Conservation (phyloP, 2,797 vertebrate genomes). For the Scleropages formosus region DNA sequence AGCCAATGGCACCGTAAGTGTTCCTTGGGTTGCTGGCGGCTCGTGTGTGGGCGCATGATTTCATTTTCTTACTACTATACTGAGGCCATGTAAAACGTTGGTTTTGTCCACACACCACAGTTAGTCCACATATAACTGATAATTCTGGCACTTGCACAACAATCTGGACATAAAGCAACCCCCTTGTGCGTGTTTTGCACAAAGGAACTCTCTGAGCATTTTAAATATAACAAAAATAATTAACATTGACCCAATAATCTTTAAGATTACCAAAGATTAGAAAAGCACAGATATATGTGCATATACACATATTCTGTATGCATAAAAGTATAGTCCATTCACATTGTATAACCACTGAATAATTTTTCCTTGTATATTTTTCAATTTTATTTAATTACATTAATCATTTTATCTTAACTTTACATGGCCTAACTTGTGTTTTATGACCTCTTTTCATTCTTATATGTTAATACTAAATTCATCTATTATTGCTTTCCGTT, state of each 20-base stretch:
- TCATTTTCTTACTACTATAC: slow-evolving; percentile 42
- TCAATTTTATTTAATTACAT: neutral
- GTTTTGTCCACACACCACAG: neutral
- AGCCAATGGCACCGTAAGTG: slow-evolving; percentile 85
- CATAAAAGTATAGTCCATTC: neutral
- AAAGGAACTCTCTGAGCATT: no score
- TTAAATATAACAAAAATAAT: no score
- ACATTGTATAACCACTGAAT: neutral
- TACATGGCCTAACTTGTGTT: slow-evolving; percentile 46
- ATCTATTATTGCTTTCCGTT: slow-evolving; percentile 37
- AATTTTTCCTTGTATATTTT: neutral
- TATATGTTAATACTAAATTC: slow-evolving; percentile 33
- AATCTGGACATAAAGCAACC: no score
- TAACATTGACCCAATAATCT: neutral
- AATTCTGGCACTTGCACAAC: no score
- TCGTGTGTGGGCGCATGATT: slow-evolving; percentile 33
- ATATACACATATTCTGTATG: neutral
- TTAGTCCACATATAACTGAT: neutral
- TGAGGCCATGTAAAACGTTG: slow-evolving; percentile 44
- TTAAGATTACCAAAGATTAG: no score
- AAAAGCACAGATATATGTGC: neutral
- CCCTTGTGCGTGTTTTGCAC: no score
- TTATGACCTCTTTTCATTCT: slow-evolving; percentile 34
- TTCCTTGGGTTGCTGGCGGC: slow-evolving; percentile 41
- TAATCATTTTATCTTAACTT: slow-evolving; percentile 29